Base-by-base conservation (phyloP, 2,113 vertebrate species). In the Diphyllodes magnificus region DNA sequence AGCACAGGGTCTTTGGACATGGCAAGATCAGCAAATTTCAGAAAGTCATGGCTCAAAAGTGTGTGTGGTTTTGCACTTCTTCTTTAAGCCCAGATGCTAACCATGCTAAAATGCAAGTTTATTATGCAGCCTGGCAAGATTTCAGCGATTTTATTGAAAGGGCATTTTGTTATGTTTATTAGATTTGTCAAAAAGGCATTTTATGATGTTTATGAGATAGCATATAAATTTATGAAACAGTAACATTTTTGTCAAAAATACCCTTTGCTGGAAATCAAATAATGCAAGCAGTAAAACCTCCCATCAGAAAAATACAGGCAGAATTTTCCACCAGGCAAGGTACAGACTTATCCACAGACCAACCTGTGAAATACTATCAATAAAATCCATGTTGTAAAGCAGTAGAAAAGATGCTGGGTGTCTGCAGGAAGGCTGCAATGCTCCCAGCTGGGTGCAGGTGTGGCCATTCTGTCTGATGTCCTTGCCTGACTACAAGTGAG, bases 191-290 rank as follows among this genome's bases (percentile, higher is more conserved):
- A 86, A 95, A 93, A 86, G 60, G 72, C 80, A 64, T 93, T 95
- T 96, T 95, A 93, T 72, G 59, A 42, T 82, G 94, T 95, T 96
- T 95, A 93, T 84, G 92, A 92, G 80, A 69, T 60, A 75, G 44
- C 49, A 92, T 75, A 92, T 68, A 91, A 78, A 94, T 88, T 81
- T 94, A 93, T 93, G 77, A 92, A 95, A 92, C 76, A 59, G 86
- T 78, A 95, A 92, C 31, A 56, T 57, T 93, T 97, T 92, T 81
- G 30, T 96, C 82, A 81, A 93, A 96, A 96, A 94, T 92, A 92
- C 83, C 49, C 76, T 94, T 93, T 86, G 75, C 86, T 95, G 88
- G 76, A 96, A 96, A 95, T 95, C 95, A 94, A 94, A 96, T 95
- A 94, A 92, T 75, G 28, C 47, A 60, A 78, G 49, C 42, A 92